Evolutionary conservation across 2,888 invertebrate genomes (phyloP), one percentile per base, ranked within the genome.

Genomic region (Luperina nickerlii): DNA sequence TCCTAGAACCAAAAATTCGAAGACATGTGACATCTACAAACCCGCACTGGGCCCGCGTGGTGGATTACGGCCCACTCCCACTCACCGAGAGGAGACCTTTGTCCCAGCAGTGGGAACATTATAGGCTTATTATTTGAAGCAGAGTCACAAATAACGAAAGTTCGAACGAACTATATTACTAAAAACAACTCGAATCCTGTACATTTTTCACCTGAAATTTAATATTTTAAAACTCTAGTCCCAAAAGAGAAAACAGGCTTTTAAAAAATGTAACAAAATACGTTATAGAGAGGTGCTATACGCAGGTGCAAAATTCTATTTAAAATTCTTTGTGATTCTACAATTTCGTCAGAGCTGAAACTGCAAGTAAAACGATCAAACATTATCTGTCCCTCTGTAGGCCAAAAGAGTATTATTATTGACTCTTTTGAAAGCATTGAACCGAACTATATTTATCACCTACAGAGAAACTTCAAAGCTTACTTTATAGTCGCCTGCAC

Each of bases 381-480:
- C 76, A 74, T 76, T 71, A 73, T 57, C 71, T 74, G 71, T 57
- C 71, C 51, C 38, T 42, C n/a, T 79, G 70, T 78, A 66, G 67
- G 78, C 76, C 73, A 84, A 83, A 84, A 71, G 65, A 87, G 76
- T 78, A 72, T 83, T 80, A 81, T 72, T 82, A 87, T 87, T 87
- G 76, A 88, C 82, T 79, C 74, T 76, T 86, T 82, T 87, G 81
- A 83, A 84, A 86, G 88, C 84, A 90, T 84, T 87, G 87, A 87
- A 89, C 82, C 82, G 84, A 79, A 74, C 76, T 85, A 88, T 85
- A 88, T 91, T 89, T 89, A 89, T 90, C 86, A 90, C 82, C 77
- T 79, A 78, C 69, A 84, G 74, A 83, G 82, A 85, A 82, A 89
- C 87, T 88, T 90, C 85, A 88, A 87, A 90, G 89, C 89, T 83